These are phyloP conservation scores for Phyllotreta cruciferae DNA, from an alignment of 2,888 invertebrate genomes.

Conservation along the genomic window DNA sequence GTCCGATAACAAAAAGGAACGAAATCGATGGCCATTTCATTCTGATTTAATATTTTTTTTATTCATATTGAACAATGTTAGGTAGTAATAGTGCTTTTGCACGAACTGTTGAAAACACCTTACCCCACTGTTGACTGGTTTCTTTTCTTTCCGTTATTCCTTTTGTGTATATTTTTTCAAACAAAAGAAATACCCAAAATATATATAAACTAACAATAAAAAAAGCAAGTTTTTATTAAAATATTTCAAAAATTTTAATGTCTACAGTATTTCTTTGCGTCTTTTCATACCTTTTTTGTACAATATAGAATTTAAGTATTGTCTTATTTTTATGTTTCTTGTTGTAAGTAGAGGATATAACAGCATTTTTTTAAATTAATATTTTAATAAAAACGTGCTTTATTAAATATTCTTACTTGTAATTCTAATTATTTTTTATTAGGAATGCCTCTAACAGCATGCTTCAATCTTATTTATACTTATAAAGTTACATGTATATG, in stretches of 20 bases:
- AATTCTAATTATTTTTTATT: conserved; percentile 32
- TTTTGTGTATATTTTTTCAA: conserved; percentile 45
- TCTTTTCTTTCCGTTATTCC: conserved; percentile 42
- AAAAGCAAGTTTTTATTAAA: conserved; percentile 34
- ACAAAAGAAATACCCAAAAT: conserved; percentile 40
- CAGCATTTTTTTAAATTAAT: neutral
- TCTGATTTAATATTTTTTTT: conserved; percentile 35
- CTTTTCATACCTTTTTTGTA: too few species aligned
- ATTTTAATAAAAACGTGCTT: conserved; percentile 36
- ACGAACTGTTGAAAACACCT: conserved; percentile 31
- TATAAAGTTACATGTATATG: conserved; percentile 40
- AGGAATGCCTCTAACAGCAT: conserved; percentile 42
- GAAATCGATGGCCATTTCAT: conserved; percentile 14
- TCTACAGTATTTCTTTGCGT: too few species aligned
- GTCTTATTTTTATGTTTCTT: neutral
- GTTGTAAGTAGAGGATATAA: neutral
- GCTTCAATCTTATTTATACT: conserved; percentile 41
- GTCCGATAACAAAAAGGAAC: conserved; percentile 19
- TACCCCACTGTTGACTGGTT: conserved; percentile 29
- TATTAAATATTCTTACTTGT: conserved; percentile 22
- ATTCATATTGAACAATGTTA: conserved; percentile 33
- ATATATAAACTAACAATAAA: conserved; percentile 11
- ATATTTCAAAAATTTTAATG: neutral
- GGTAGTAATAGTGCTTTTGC: conserved; percentile 34
- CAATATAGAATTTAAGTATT: neutral